These are phyloP conservation scores for Craniophora ligustri DNA, from an alignment of 2,888 invertebrate genomes.

Conservation along the genomic window DNA sequence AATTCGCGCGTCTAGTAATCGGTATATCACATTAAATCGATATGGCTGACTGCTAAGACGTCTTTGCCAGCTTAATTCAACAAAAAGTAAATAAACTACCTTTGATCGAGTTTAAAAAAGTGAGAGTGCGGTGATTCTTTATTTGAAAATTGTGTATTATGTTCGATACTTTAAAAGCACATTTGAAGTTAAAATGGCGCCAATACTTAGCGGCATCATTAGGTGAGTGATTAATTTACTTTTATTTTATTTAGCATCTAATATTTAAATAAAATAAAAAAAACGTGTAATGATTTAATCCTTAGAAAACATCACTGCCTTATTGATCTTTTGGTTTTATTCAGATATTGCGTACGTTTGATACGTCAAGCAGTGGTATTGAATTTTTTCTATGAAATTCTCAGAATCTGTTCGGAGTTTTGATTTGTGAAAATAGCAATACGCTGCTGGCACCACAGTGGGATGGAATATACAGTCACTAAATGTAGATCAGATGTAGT, in stretches of 20 bases:
- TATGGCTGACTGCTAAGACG: slow-evolving; percentile 68
- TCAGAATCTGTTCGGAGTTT: too few relatives aligned
- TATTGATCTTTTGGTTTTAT: too few relatives aligned
- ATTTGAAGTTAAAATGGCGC: slow-evolving; percentile 80
- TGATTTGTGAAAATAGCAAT: too few relatives aligned
- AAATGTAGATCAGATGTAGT: too few relatives aligned
- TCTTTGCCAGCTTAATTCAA: slow-evolving; percentile 45
- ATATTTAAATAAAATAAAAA: too few relatives aligned
- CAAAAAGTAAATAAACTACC: slow-evolving; percentile 9
- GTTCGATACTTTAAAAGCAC: slow-evolving; percentile 68
- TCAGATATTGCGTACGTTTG: background rate
- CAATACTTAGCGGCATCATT: slow-evolving; percentile 84
- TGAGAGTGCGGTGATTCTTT: slow-evolving; percentile 40
- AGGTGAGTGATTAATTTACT: slow-evolving; percentile 70
- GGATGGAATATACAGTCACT: too few relatives aligned
- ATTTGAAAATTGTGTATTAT: slow-evolving; percentile 52
- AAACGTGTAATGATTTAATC: too few relatives aligned
- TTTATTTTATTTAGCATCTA: background rate
- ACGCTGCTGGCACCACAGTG: too few relatives aligned
- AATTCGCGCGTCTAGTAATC: slow-evolving; percentile 46
- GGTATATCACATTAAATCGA: slow-evolving; percentile 64
- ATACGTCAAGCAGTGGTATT: too few relatives aligned
- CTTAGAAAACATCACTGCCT: too few relatives aligned
- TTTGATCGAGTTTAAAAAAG: slow-evolving; percentile 22
- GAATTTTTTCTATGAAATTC: too few relatives aligned